A percentile compares a stretch with the other conserved stretches of the same genome.
These are phyloP conservation scores for Acrocyrtus sp. DNA, from an alignment of 2,888 invertebrate species.

Conservation along the genomic window DNA sequence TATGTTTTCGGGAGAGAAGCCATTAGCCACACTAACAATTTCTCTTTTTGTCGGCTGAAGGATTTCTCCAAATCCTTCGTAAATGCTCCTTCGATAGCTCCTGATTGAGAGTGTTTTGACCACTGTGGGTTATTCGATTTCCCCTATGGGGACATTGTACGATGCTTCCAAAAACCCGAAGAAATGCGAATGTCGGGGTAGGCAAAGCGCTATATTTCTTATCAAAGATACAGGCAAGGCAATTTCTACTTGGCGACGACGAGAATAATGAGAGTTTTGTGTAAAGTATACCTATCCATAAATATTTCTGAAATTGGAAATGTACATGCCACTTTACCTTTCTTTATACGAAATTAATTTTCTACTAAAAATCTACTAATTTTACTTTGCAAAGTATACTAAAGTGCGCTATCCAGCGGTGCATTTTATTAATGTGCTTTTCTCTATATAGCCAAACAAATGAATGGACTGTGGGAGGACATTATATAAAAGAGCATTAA, in stretches of 20 bases:
- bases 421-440: no score
- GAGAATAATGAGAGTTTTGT: not conserved
- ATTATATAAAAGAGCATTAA: no score
- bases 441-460: no score
- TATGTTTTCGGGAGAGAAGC: conserved; percentile 17
- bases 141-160: conserved; percentile 58
- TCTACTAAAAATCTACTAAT: no score
- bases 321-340: not conserved
- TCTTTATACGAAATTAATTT: no score
- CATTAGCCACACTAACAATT: no score
- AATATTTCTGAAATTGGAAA: not conserved
- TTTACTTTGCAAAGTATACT: no score
- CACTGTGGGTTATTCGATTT: conserved; percentile 55
- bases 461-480: no score
- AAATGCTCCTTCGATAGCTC: conserved; percentile 36
- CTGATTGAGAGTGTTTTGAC: conserved; percentile 53
- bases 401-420: no score
- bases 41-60: conserved; percentile 1
- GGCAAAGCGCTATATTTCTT: no score
- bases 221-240: no score
- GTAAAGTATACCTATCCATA: not conserved
- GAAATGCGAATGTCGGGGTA: conserved; percentile 54
- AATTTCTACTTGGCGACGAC: conserved; percentile 26
- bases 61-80: conserved; percentile 36
- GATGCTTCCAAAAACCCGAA: conserved; percentile 53